Conservation (phyloP, 2,113 vertebrate genomes). For the Takifugu flavidus region DNA sequence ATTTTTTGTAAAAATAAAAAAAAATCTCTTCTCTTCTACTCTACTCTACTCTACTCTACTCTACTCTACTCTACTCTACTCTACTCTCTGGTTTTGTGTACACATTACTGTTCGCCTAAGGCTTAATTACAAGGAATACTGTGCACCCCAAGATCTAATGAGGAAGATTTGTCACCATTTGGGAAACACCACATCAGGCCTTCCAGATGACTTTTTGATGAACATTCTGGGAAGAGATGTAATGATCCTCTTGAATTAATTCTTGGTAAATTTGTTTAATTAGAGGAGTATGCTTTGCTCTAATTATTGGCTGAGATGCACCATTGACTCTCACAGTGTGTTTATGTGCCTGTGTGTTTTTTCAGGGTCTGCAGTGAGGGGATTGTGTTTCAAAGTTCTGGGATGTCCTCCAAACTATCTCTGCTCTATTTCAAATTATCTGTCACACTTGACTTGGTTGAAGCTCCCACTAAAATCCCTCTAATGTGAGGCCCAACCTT, state of each 20-base stretch:
- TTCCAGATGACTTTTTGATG: slow-evolving; percentile 26
- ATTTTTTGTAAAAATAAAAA: too few species aligned
- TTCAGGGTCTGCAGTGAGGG: slow-evolving; percentile 31
- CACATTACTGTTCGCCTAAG: not conserved
- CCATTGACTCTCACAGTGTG: slow-evolving; percentile 32
- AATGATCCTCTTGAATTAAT: slow-evolving; percentile 59
- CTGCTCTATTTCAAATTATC: slow-evolving; percentile 35
- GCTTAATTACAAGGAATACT: slow-evolving; percentile 28
- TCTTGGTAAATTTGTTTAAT: slow-evolving; percentile 59
- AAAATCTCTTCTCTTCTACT: too few species aligned
- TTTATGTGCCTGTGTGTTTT: slow-evolving; percentile 5
- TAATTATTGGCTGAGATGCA: slow-evolving; percentile 55
- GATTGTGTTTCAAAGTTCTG: slow-evolving; percentile 35
- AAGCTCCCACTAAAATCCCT: too few species aligned
- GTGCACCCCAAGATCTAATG: slow-evolving; percentile 4
- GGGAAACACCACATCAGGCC: slow-evolving; percentile 2
- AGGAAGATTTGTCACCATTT: slow-evolving; percentile 21
- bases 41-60: too few species aligned
- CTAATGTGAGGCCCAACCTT: too few species aligned
- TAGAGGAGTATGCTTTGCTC: slow-evolving; percentile 53
- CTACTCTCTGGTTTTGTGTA: too few species aligned
- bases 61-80: too few species aligned
- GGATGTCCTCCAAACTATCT: slow-evolving; percentile 33
- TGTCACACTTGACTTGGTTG: slow-evolving; percentile 54
- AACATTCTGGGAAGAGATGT: slow-evolving; percentile 43